Conservation (phyloP, 1,140 invertebrate genomes). For the Chironomus striatipennis region DNA sequence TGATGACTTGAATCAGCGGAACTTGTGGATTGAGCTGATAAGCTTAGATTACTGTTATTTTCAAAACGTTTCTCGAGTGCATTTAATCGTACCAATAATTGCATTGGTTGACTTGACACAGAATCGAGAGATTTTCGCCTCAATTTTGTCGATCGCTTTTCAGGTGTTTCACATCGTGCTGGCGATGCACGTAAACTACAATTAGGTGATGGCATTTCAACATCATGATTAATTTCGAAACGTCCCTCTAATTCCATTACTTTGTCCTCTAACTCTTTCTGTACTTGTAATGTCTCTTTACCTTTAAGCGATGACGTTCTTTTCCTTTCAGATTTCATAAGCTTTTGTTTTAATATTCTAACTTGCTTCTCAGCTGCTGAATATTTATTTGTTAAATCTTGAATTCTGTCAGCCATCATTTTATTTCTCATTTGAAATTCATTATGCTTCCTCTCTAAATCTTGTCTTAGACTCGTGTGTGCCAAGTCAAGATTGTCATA, state of each 20-base stretch:
- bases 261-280: constrained; percentile 76
- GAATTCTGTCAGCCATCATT: constrained; percentile 72
- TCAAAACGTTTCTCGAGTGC: constrained; percentile 50
- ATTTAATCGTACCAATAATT: constrained; percentile 62
- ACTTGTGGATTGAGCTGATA: constrained; percentile 26
- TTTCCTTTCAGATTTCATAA: constrained; percentile 68
- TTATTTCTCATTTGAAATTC: constrained; percentile 64
- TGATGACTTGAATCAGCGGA: constrained; percentile 25
- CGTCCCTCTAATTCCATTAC: constrained; percentile 62
- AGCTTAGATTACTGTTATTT: constrained; percentile 24
- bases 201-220: neutral
- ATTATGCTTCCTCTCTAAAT: constrained; percentile 56
- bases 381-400: constrained; percentile 75
- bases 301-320: constrained; percentile 74
- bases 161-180: constrained; percentile 19
- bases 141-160: constrained; percentile 31
- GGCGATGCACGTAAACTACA: constrained; percentile 10
- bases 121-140: constrained; percentile 66
- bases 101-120: constrained; percentile 66
- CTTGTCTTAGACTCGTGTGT: constrained; percentile 62
- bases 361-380: constrained; percentile 74
- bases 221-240: constrained; percentile 35
- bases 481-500: constrained; percentile 71
- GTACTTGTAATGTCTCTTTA: constrained; percentile 64
- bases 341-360: constrained; percentile 64